These are phyloP conservation scores for Cichlasoma orientale DNA, from an alignment of 2,797 vertebrate species.

Conservation along the genomic window DNA sequence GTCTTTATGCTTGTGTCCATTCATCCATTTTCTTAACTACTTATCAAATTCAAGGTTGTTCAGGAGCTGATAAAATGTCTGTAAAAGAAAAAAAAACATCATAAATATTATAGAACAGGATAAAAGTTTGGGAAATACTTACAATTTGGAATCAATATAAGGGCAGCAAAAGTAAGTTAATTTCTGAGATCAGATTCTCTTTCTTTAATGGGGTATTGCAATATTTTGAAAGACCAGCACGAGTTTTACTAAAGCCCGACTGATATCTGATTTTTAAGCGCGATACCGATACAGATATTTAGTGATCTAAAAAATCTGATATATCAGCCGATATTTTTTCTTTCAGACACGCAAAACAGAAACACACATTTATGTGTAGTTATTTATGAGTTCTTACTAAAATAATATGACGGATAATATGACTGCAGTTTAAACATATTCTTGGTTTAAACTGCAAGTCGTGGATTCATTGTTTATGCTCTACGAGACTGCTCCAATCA, in stretches of 20 bases:
- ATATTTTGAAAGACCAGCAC: no score
- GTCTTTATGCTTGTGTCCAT: neutral
- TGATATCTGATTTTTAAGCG: neutral
- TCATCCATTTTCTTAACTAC: neutral
- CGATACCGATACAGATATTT: rapidly evolving
- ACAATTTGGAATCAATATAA: neutral
- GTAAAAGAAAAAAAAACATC: neutral
- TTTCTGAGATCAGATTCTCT: neutral
- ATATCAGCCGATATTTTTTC: neutral
- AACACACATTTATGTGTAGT: neutral
- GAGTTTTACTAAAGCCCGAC: neutral
- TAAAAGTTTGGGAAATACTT: neutral
- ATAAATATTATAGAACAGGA: neutral
- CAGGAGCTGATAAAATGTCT: neutral
- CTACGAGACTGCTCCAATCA: neutral
- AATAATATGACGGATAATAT: no score
- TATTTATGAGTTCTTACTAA: neutral
- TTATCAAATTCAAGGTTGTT: neutral
- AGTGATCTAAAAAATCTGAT: neutral
- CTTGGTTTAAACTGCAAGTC: neutral
- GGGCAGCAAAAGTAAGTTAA: neutral
- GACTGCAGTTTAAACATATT: neutral
- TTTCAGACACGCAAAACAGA: neutral
- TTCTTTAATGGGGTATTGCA: neutral
- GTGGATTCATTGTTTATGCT: neutral